Percentiles rank a stretch among this genome's conserved stretches.
Evolutionary conservation across 2,797 vertebrate genomes (phyloP).

Genomic region (Limosa lapponica): DNA sequence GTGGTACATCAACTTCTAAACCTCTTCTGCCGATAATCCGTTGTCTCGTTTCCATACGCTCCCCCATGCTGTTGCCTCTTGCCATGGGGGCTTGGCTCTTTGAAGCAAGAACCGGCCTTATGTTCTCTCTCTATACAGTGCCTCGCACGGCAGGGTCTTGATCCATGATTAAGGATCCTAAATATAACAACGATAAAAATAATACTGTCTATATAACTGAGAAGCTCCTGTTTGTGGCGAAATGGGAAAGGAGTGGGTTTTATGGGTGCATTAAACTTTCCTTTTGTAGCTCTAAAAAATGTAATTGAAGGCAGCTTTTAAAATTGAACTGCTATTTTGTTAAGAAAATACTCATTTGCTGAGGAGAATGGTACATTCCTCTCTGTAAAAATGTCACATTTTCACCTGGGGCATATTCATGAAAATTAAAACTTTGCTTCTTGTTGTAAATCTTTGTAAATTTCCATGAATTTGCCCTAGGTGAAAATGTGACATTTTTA

Average conservation of each 20-base stretch:
- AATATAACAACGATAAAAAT: background rate
- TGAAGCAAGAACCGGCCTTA: conserved; percentile 19
- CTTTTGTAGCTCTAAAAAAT: background rate
- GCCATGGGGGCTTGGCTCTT: background rate
- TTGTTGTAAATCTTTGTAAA: conserved; percentile 64
- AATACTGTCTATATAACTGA: background rate
- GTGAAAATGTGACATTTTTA: conserved; percentile 63
- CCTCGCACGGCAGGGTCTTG: fast-evolving
- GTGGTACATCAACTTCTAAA: background rate
- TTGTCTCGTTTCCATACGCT: background rate
- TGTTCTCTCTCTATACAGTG: background rate
- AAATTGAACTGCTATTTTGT: background rate
- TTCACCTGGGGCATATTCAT: conserved; percentile 56
- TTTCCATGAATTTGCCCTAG: conserved; percentile 51
- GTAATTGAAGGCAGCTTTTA: conserved; percentile 18
- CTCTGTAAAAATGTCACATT: conserved; percentile 51
- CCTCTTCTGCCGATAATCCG: fast-evolving
- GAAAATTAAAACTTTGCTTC: conserved; percentile 63
- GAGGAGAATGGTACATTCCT: conserved; percentile 26
- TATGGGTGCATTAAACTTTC: background rate
- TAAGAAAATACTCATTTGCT: background rate
- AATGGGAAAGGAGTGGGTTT: background rate
- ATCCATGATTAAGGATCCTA: conserved; percentile 16
- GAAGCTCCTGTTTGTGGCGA: background rate
- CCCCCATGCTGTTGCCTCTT: background rate